Percentiles rank a stretch among this genome's conserved stretches.
phyloP scores from a whole-genome alignment of 2,888 invertebrate genomes.

The Macaria notata region DNA sequence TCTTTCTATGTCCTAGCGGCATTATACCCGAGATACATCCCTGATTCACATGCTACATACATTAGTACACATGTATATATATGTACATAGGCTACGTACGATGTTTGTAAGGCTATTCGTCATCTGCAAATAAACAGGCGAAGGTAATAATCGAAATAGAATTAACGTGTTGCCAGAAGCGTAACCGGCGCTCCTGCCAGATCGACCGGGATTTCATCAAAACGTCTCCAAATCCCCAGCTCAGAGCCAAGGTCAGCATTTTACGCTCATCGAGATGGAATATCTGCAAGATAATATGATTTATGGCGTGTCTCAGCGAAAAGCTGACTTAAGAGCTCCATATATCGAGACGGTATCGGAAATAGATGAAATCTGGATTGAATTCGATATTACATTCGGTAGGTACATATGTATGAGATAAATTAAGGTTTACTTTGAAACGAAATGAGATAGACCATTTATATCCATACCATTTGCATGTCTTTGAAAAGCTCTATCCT shows the following conservation, averaged over 20 bases:
- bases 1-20: no score
- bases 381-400: no score
- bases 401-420: no score
- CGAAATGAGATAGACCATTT: no score
- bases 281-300: background rate
- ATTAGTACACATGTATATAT: background rate
- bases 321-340: background rate
- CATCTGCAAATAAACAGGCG: slow-evolving; percentile 78
- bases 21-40: no score
- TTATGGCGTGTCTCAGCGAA: background rate
- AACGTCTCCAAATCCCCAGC: slow-evolving; percentile 36
- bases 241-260: slow-evolving; percentile 27
- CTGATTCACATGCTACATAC: no score
- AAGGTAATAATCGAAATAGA: slow-evolving; percentile 82
- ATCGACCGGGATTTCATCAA: slow-evolving; percentile 58
- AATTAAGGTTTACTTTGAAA: no score
- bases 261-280: slow-evolving; percentile 2
- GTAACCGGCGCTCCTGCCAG: slow-evolving; percentile 71
- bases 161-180: slow-evolving; percentile 69
- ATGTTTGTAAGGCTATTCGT: slow-evolving; percentile 69
- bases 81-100: slow-evolving; percentile 38
- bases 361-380: no score
- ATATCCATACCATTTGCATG: no score
- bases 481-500: no score
- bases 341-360: no score